Evolutionary conservation across 2,888 invertebrate species (phyloP), one percentile per base, ranked within the genome.

Genomic region (Pyrrhia umbra): DNA sequence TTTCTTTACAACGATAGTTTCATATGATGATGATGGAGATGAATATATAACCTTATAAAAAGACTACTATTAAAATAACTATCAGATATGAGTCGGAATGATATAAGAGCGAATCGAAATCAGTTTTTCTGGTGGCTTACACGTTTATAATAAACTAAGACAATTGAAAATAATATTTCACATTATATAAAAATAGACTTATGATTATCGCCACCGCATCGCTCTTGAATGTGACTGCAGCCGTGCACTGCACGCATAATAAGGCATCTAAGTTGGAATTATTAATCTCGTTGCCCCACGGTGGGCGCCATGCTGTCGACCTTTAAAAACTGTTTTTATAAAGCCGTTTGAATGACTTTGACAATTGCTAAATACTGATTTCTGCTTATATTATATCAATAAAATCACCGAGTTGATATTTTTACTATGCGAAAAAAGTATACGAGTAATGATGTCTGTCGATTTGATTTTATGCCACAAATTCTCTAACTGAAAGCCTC

Each of bases 301-400:
- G 83, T 88, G 91, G 88, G 89, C 87, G 90, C 90, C 90, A 92
- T 72, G 68, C 69, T 69, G 77, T 57, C 68, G 71, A 66, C 69
- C 67, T 56, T 76, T 82, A 75, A 83, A 82, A 82, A 79, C 52
- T 34, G 71, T 56, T 70, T 79, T 78, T 77, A 54, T 68, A 64
- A 77, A 80, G 59, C 52, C 58, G 59, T 65, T 67, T 47, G 54
- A 52, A 40, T 56, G 52, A 61, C 65, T 68, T 64, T 64, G 39
- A 34, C 6, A 60, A 45, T 30, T 15, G 27, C 34, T 37, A 23
- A 10, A 21, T 25, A 23, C 42, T 39, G 9, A 27, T 67, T 55
- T 13, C 20, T 21, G 2, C 10, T 21, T 5, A 52, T 20, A 51
- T 21, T 6, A 10, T 45, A 6, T 8, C n/a, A 40, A 34, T 18